Base-by-base conservation (phyloP, 2,888 invertebrate species). In the Diarsia brunnea region DNA sequence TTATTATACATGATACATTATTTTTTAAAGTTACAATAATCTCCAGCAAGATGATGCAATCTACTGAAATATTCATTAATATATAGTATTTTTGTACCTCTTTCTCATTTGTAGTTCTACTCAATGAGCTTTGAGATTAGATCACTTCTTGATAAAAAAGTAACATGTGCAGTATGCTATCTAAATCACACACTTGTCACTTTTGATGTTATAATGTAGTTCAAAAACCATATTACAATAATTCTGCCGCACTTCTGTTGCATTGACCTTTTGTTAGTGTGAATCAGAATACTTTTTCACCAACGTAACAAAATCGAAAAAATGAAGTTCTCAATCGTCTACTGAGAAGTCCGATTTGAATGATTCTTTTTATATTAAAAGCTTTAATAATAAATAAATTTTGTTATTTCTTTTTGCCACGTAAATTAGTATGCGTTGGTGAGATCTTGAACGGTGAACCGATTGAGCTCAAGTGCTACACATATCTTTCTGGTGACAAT, bases 21-120 rank as follows among this genome's bases (percentile, higher is more conserved):
- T 38, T 38, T 7, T 38, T 38, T 8, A 38, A 38, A 8, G 53
- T 19, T 53, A 11, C 19, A 24, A 21, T 14, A 24, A n/a, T 55
- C n/a, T 51, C 24, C 21, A 51, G 10, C 12, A 51, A 8, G n/a
- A 55, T 68, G 45, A 72, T 58, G 73, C 58, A 70, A 73, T 47
- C 14, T 24, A 38, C 38, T 47, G 31, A 38, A 73, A 73, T 45
- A 60, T 73, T 45, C 12, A 31, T 58, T 21, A n/a, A n/a, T n/a
- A 21, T 31, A 31, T 8, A 51, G n/a, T 43, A 64, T 10, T 10
- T 43, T 43, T n/a, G 19, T 65, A 8, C n/a, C 63, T 65, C 47
- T 47, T 43, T n/a, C 63, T 63, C 2, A 14, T n/a, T 43, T n/a
- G 63, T 24, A 24, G 24, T 55, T 24, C 55, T 55, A 55, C 24